A percentile compares a stretch with the other conserved stretches of the same genome.
These are phyloP conservation scores for Heliocidaris tuberculata DNA, from an alignment of 35 echinoderm and acorn worm species.

Conservation along the genomic window DNA sequence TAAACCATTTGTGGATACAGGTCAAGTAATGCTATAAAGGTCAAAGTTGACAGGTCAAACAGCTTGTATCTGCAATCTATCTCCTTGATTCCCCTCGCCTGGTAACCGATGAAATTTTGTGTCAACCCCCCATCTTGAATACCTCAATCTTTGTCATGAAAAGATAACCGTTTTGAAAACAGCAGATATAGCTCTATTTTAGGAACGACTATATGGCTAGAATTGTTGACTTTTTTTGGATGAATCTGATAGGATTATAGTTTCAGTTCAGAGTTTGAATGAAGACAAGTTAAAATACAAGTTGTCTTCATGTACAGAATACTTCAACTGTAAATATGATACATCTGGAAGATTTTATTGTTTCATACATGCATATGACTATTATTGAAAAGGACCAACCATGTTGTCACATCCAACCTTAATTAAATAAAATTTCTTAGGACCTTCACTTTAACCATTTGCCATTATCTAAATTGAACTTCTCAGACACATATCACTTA, in stretches of 20 bases:
- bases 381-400: background rate
- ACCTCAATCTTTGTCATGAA: background rate
- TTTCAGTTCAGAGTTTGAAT: background rate
- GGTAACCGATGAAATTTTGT: background rate
- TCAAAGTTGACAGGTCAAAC: background rate
- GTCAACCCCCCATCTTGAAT: background rate
- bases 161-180: background rate
- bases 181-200: slow-evolving; percentile 3
- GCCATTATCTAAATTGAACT: background rate
- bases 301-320: background rate
- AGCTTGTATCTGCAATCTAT: background rate
- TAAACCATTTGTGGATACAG: background rate
- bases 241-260: background rate
- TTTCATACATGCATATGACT: slow-evolving; percentile 1
- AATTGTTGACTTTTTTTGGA: background rate
- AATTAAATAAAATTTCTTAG: background rate
- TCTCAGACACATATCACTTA: too few species aligned
- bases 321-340: background rate
- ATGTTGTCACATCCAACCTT: background rate
- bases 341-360: slow-evolving; percentile 3
- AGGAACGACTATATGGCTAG: background rate
- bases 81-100: background rate
- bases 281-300: background rate
- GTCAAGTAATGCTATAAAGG: background rate
- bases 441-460: background rate